Percentiles rank a stretch among this genome's conserved stretches.
These are phyloP conservation scores for Drosophila melanosoma DNA, from an alignment of 2,888 invertebrate genomes.

Conservation along the genomic window DNA sequence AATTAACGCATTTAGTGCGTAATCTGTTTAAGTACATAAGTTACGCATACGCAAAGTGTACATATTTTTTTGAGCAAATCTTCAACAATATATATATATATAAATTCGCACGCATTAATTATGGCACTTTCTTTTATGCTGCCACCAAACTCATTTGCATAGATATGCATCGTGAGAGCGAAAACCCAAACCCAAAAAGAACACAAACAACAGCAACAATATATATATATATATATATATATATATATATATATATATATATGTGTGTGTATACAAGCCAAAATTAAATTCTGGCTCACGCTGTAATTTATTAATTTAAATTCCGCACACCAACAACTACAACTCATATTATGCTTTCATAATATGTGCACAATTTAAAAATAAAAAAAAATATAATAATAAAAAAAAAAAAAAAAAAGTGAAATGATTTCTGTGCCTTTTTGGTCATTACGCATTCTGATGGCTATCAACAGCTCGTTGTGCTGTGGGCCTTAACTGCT, in stretches of 20 bases:
- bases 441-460: slow-evolving; percentile 76
- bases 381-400: neutral
- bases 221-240: no score
- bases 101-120: slow-evolving; percentile 55
- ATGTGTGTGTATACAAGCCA: neutral
- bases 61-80: slow-evolving; percentile 4
- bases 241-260: neutral
- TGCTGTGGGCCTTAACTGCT: slow-evolving; percentile 42
- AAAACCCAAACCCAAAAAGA: slow-evolving; percentile 4
- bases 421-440: slow-evolving; percentile 67
- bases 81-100: neutral
- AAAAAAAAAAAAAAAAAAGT: slow-evolving; percentile 55
- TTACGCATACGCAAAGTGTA: slow-evolving; percentile 31
- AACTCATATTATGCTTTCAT: slow-evolving; percentile 52
- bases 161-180: slow-evolving; percentile 49
- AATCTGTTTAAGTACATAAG: slow-evolving; percentile 14
- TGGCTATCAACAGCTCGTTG: slow-evolving; percentile 61
- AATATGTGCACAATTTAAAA: slow-evolving; percentile 41
- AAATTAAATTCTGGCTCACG: slow-evolving; percentile 8
- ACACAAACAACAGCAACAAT: slow-evolving; percentile 17
- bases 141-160: slow-evolving; percentile 46
- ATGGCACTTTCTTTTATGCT: slow-evolving; percentile 54
- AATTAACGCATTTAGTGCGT: slow-evolving; percentile 20
- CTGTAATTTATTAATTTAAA: slow-evolving; percentile 76
- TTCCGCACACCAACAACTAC: slow-evolving; percentile 59